These are phyloP conservation scores for Corythornis cristatus DNA, from an alignment of 2,113 vertebrate genomes.

Conservation along the genomic window DNA sequence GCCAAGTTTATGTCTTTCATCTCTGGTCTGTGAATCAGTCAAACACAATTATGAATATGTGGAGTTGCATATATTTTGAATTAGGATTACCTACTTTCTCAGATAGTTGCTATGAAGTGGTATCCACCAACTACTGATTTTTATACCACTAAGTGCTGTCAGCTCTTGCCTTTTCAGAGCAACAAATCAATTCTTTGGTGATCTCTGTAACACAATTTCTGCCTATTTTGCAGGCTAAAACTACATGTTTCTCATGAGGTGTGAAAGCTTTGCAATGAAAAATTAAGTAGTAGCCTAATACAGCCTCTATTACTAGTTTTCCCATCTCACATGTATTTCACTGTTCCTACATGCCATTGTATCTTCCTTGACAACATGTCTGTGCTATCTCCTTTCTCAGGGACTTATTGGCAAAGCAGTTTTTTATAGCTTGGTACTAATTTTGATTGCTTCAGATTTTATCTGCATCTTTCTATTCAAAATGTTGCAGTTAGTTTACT, in stretches of 20 bases:
- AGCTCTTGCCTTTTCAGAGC: not conserved
- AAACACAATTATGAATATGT: not conserved
- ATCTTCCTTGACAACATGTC: not conserved
- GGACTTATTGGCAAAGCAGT: not conserved
- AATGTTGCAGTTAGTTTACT: not conserved
- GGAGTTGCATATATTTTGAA: not conserved
- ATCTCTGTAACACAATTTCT: not conserved
- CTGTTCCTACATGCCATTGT: not conserved
- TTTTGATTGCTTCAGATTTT: not conserved
- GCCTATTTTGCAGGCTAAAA: not conserved
- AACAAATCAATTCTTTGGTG: not conserved
- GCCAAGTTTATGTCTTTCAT: not conserved
- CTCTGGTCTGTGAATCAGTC: not conserved
- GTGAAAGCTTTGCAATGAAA: not conserved
- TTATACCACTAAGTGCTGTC: not conserved
- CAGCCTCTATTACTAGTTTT: not conserved
- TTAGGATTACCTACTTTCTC: not conserved
- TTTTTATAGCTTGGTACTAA: not conserved
- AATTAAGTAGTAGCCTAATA: not conserved
- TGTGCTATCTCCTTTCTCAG: not conserved
- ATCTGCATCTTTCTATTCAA: not conserved
- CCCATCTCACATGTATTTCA: not conserved
- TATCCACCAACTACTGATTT: not conserved
- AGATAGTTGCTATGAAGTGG: not conserved
- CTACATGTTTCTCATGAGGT: not conserved